Conservation (phyloP, 2,113 vertebrate genomes). For the Oreochromis niloticus region DNA sequence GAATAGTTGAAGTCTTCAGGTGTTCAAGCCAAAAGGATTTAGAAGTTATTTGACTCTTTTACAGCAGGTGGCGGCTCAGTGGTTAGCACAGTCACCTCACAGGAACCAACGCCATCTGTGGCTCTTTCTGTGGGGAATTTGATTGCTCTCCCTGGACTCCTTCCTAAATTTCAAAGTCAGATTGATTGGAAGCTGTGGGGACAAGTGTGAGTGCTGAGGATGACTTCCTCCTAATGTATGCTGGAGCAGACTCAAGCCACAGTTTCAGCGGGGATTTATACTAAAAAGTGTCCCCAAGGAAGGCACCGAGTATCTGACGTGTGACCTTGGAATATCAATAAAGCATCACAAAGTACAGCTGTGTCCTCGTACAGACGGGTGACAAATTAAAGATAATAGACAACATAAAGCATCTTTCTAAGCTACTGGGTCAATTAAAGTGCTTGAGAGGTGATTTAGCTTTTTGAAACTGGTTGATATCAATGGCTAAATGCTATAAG, state of each 20-base stretch:
- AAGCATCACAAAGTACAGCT: neutral
- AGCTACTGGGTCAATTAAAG: neutral
- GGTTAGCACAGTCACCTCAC: neutral
- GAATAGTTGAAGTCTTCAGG: neutral
- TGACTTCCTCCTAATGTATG: slow-evolving; percentile 13
- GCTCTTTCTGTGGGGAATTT: slow-evolving; percentile 16
- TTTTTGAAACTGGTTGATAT: neutral
- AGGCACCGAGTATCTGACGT: neutral
- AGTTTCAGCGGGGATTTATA: slow-evolving; percentile 12
- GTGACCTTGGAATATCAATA: slow-evolving; percentile 10
- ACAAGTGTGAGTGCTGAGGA: neutral
- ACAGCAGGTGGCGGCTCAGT: slow-evolving; percentile 1
- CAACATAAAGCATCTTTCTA: neutral
- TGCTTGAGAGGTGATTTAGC: neutral
- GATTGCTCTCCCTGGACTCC: slow-evolving; percentile 25
- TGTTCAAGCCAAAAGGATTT: slow-evolving; percentile 3
- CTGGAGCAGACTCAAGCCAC: slow-evolving; percentile 12
- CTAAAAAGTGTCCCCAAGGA: neutral
- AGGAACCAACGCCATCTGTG: neutral
- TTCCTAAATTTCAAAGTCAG: slow-evolving; percentile 31
- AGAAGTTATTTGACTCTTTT: slow-evolving; percentile 20
- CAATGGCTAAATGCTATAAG: neutral
- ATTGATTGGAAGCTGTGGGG: slow-evolving; percentile 24
- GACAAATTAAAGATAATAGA: neutral
- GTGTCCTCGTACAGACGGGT: neutral